These are phyloP conservation scores for Salarias fasciatus DNA, from an alignment of 2,797 vertebrate genomes.

Conservation along the genomic window DNA sequence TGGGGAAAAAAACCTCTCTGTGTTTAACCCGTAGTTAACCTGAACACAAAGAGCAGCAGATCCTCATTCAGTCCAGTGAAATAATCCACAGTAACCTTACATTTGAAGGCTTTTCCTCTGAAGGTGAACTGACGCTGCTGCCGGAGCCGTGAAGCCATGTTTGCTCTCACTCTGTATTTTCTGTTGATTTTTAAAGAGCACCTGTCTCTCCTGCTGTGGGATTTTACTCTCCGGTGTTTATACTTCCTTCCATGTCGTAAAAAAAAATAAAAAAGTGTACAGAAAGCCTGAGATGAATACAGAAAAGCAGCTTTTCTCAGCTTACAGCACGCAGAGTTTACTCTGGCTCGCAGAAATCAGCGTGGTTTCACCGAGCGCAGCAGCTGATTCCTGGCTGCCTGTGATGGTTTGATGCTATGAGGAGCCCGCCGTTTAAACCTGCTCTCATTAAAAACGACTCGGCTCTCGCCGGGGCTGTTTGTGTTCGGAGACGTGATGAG, in stretches of 20 bases:
- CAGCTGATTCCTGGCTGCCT: conserved; percentile 29
- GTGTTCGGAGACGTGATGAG: background rate
- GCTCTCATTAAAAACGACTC: conserved; percentile 31
- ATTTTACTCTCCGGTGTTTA: conserved; percentile 1
- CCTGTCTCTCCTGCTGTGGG: conserved; percentile 2
- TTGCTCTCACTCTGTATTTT: background rate
- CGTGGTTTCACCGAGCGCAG: conserved; percentile 12
- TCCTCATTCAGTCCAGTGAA: too few species aligned
- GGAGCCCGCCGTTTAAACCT: conserved; percentile 14
- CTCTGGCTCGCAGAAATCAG: conserved; percentile 22
- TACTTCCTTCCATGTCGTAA: background rate
- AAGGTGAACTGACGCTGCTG: conserved; percentile 12
- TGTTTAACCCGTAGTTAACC: too few species aligned
- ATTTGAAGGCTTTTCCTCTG: background rate
- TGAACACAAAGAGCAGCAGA: too few species aligned
- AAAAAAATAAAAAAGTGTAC: conserved; percentile 24
- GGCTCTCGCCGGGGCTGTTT: conserved; percentile 6
- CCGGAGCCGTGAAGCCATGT: background rate
- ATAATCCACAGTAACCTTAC: too few species aligned
- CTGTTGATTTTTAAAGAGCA: background rate
- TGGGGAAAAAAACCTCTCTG: too few species aligned
- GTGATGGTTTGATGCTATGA: conserved; percentile 2
- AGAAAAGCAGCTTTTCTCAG: conserved; percentile 14
- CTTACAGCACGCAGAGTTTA: background rate
- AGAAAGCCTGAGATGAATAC: conserved; percentile 29